These are phyloP conservation scores for Stenodema calcarata DNA, from an alignment of 2,888 invertebrate genomes.

Conservation along the genomic window DNA sequence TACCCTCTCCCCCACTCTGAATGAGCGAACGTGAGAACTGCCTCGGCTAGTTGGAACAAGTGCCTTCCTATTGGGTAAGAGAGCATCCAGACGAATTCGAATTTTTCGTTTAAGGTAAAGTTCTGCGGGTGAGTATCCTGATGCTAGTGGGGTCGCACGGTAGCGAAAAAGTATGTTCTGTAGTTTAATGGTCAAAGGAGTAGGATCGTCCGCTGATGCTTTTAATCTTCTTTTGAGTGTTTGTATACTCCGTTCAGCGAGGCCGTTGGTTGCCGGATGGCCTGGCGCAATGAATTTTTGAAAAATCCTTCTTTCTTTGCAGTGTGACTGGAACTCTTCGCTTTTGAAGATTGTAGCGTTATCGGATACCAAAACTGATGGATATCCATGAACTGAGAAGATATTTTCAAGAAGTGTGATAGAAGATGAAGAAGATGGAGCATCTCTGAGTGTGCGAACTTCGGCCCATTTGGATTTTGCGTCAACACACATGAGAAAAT, in stretches of 20 bases:
- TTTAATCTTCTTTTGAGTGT: slow-evolving; percentile 16
- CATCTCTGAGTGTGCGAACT: slow-evolving; percentile 27
- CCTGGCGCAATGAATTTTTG: slow-evolving; percentile 31
- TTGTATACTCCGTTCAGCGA: slow-evolving; percentile 29
- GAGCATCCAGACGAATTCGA: slow-evolving; percentile 45
- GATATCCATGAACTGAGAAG: slow-evolving; percentile 51
- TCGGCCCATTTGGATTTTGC: slow-evolving; percentile 52
- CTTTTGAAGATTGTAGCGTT: slow-evolving; percentile 40
- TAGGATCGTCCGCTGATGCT: slow-evolving; percentile 50
- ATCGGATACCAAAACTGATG: slow-evolving; percentile 53
- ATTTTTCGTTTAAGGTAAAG: slow-evolving; percentile 50
- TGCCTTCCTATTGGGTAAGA: slow-evolving; percentile 16
- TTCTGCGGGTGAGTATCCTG: slow-evolving; percentile 52
- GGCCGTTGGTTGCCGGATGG: slow-evolving; percentile 34
- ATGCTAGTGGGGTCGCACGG: slow-evolving; percentile 48
- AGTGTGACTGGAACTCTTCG: slow-evolving; percentile 54
- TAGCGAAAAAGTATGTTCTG: too few species aligned
- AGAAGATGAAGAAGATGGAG: slow-evolving; percentile 54
- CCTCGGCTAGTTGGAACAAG: background rate
- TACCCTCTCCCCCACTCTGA: slow-evolving; percentile 24
- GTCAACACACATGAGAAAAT: slow-evolving; percentile 33
- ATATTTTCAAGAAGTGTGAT: slow-evolving; percentile 54
- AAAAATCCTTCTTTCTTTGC: slow-evolving; percentile 48
- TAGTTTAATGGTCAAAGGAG: slow-evolving; percentile 48
- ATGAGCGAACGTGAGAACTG: background rate